These are phyloP conservation scores for Calypte anna DNA, from an alignment of 2,113 vertebrate genomes.

Conservation along the genomic window DNA sequence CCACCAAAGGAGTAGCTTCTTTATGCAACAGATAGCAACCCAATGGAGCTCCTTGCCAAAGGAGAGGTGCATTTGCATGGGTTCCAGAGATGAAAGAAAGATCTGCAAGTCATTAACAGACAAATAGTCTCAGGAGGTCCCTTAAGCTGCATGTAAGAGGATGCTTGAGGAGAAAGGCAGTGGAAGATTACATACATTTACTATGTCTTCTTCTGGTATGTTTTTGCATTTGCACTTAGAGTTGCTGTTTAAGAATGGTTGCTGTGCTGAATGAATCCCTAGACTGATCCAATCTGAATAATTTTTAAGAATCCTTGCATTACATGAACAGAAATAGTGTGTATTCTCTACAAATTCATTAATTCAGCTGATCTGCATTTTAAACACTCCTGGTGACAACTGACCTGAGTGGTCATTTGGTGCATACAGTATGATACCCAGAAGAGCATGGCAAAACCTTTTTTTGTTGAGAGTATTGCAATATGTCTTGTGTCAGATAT, in stretches of 20 bases:
- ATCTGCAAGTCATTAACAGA: not conserved
- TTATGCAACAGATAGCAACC: not conserved
- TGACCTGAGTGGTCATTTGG: not conserved
- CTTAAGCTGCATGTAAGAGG: not conserved
- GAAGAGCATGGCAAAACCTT: not conserved
- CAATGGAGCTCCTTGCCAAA: not conserved
- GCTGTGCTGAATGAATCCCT: not conserved
- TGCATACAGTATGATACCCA: not conserved
- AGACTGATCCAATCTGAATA: not conserved
- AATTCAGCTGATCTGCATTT: not conserved
- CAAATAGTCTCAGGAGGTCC: not conserved
- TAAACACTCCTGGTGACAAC: not conserved
- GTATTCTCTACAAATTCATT: not conserved
- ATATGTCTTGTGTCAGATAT: not conserved
- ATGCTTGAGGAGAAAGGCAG: not conserved
- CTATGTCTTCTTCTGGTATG: not conserved
- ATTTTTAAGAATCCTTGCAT: not conserved
- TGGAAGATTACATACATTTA: not conserved
- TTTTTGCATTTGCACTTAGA: not conserved
- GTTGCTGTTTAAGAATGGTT: not conserved
- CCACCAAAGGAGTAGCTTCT: not conserved
- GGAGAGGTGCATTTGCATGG: not conserved
- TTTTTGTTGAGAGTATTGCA: not conserved
- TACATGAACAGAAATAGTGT: not conserved
- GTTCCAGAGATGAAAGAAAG: not conserved